Conservation (phyloP, 2,888 invertebrate species). For the Tipula unca region DNA sequence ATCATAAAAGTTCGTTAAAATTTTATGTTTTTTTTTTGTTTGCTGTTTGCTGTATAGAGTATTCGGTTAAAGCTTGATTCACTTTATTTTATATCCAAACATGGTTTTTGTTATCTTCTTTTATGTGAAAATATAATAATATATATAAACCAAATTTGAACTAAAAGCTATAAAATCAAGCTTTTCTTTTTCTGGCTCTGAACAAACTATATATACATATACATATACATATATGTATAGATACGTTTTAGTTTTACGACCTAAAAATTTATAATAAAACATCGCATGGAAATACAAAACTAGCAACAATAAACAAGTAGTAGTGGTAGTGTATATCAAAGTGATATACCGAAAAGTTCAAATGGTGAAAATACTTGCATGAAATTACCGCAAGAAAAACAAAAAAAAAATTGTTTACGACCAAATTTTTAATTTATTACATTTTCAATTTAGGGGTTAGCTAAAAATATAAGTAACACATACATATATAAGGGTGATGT, state of each 20-base stretch:
- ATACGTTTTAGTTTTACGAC: background rate
- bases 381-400: background rate
- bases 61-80: background rate
- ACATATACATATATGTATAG: too few relatives aligned
- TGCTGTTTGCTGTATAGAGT: background rate
- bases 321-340: too few relatives aligned
- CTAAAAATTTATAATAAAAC: background rate
- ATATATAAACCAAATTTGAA: background rate
- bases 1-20: background rate
- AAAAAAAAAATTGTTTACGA: background rate
- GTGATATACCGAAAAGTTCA: background rate
- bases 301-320: background rate
- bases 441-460: background rate
- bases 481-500: background rate
- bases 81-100: background rate
- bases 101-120: background rate
- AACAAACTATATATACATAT: too few relatives aligned
- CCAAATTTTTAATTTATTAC: background rate
- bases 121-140: too few relatives aligned
- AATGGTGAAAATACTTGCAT: background rate
- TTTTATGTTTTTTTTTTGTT: background rate
- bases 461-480: background rate
- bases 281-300: background rate
- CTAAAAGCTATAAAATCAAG: conserved; percentile 8
- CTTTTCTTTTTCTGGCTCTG: background rate